Base-by-base conservation (phyloP, 2,888 invertebrate species). In the Hylaea fasciaria region DNA sequence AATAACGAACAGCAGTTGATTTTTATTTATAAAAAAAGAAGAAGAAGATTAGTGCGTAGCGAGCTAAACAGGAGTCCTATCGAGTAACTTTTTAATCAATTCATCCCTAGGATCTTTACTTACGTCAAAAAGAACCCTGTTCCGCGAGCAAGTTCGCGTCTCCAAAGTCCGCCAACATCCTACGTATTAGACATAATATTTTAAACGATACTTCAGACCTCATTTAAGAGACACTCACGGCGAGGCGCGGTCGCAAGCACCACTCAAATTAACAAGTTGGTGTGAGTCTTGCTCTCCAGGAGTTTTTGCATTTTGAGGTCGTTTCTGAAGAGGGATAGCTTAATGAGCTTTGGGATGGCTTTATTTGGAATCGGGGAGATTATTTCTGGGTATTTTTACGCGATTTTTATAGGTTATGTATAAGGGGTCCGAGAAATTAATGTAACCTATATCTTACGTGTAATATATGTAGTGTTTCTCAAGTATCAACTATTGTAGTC, bases 181-280 rank as follows among this genome's bases (percentile, higher is more conserved):
- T 32, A 35, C 35, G 39, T 40, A 50, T 46, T 40, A 57, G 40
- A 50, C 32, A 46, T 57, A 46, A 57, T 46, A 57, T 57, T 57
- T 57, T 57, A 57, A 52, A 40, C 57, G 50, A n/a, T 14, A 45
- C 57, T 57, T 2, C 12, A 45, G 32, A 9, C 45, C 45, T 32
- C 22, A 45, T 50, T 49, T 57, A 39, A 57, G 50, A 51, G 57
- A 50, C 50, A 32, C 57, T 57, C 39, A 39, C 17, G 43, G n/a
- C 35, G 43, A 17, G 32, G 55, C 35, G 17, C 55, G 55, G 54
- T 39, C 57, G 40, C 14, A 40, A 57, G 57, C 50, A 57, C 50
- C 57, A 45, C 50, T 57, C 29, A 57, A 32, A 57, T 57, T 57
- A 57, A 50, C 49, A 57, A 57, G 57, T 50, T 40, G 49, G 17